phyloP scores from a whole-genome alignment of 2,797 vertebrate species.

The Sandelia bainsii region DNA sequence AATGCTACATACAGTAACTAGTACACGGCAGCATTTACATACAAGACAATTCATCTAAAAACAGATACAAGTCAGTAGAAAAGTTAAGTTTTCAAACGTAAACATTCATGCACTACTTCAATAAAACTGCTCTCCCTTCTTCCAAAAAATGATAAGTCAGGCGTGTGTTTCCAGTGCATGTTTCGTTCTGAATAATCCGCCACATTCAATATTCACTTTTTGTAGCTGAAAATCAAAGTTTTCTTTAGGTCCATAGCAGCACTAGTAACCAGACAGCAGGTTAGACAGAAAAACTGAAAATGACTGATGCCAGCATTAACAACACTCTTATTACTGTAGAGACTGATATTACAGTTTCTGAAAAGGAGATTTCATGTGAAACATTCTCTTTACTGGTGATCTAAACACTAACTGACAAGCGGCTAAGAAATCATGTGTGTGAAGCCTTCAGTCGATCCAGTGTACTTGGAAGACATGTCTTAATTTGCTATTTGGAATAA shows the following conservation, averaged over 20 bases:
- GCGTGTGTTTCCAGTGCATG: slow-evolving; percentile 44
- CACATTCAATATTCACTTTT: slow-evolving; percentile 38
- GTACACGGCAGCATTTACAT: slow-evolving; percentile 76
- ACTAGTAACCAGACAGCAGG: slow-evolving; percentile 36
- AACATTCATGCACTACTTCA: slow-evolving; percentile 77
- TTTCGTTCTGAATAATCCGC: slow-evolving; percentile 32
- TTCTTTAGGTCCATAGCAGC: slow-evolving; percentile 69
- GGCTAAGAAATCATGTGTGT: slow-evolving; percentile 2
- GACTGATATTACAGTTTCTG: neutral
- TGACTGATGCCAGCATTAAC: slow-evolving; percentile 14
- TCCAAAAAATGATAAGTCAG: slow-evolving; percentile 18
- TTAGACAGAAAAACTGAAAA: slow-evolving; percentile 7
- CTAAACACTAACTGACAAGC: slow-evolving; percentile 10
- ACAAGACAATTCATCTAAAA: slow-evolving; percentile 69
- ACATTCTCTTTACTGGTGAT: slow-evolving; percentile 35
- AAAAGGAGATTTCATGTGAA: slow-evolving; percentile 20
- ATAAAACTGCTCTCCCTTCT: slow-evolving; percentile 54
- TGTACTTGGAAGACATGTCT: slow-evolving; percentile 16
- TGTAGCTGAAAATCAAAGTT: slow-evolving; percentile 32
- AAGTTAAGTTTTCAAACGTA: slow-evolving; percentile 74
- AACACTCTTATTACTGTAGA: slow-evolving; percentile 5
- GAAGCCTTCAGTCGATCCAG: slow-evolving; percentile 15
- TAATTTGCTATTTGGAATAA: slow-evolving; percentile 33
- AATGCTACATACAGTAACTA: slow-evolving; percentile 62
- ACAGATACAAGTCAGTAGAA: slow-evolving; percentile 59